Evolutionary conservation across 2,113 vertebrate species (phyloP).

Genomic region (Bufo bufo): DNA sequence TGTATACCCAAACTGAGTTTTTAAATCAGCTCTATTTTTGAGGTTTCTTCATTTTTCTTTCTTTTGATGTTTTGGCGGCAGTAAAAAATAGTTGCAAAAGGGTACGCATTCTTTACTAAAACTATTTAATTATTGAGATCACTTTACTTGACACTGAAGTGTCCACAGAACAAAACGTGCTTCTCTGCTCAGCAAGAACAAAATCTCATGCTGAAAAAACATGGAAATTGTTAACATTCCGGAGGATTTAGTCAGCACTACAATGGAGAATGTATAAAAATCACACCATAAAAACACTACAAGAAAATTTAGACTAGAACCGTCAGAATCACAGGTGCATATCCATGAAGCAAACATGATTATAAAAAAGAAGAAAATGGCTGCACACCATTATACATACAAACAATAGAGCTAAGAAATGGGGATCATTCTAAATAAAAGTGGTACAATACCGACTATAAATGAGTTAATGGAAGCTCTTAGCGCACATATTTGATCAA

Average conservation of each 20-base stretch:
- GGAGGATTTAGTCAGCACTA: slow-evolving; percentile 4
- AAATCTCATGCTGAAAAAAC: slow-evolving; percentile 37
- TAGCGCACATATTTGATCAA: too few relatives aligned
- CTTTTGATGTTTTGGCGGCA: neutral
- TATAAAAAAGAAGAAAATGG: too few relatives aligned
- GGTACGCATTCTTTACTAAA: neutral
- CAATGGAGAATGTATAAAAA: slow-evolving; percentile 18
- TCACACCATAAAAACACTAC: neutral
- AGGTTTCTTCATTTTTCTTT: neutral
- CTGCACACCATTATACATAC: too few relatives aligned
- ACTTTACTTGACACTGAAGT: neutral
- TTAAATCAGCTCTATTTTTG: neutral
- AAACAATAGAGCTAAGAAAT: too few relatives aligned
- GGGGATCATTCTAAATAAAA: too few relatives aligned
- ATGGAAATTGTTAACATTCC: slow-evolving; percentile 41
- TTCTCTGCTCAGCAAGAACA: neutral
- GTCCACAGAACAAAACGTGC: neutral
- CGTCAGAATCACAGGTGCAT: too few relatives aligned
- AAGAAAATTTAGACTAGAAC: too few relatives aligned
- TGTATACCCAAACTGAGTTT: too few relatives aligned
- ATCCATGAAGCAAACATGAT: too few relatives aligned
- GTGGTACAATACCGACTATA: too few relatives aligned
- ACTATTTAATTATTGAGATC: neutral
- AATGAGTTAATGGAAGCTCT: too few relatives aligned
- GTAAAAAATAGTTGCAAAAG: neutral